Percentiles rank a stretch among this genome's conserved stretches.
Evolutionary conservation across 2,797 vertebrate species (phyloP).

Genomic region (Alcedo quadribrachys): DNA sequence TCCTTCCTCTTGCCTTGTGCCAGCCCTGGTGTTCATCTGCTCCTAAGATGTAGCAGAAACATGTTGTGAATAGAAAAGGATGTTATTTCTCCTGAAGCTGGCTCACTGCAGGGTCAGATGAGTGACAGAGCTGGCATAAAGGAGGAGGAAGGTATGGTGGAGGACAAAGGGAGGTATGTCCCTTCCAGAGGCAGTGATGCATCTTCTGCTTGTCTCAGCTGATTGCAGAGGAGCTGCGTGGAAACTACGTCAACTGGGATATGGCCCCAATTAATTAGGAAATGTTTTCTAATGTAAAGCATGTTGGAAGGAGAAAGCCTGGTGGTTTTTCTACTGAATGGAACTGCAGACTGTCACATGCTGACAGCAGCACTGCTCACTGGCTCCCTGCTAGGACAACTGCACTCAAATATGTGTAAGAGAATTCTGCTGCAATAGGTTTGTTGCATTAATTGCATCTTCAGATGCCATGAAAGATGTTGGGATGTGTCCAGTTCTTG

Average conservation of each 20-base stretch:
- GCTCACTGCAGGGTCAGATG: neutral
- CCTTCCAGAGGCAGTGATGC: neutral
- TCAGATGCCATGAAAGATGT: neutral
- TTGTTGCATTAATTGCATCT: neutral
- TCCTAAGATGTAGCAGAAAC: neutral
- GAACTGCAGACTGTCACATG: accelerated
- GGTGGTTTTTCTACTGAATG: neutral
- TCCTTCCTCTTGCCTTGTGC: neutral
- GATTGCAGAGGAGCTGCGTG: neutral
- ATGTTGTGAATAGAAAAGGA: neutral
- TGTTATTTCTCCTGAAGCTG: neutral
- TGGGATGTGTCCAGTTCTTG: neutral
- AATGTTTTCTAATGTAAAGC: neutral
- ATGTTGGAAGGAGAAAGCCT: neutral
- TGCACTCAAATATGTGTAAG: neutral
- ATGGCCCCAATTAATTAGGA: neutral
- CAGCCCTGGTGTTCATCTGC: neutral
- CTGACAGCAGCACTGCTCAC: neutral
- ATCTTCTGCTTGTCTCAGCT: neutral
- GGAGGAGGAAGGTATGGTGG: neutral
- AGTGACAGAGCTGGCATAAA: neutral
- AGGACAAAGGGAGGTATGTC: neutral
- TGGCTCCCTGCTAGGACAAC: neutral
- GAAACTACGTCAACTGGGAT: neutral
- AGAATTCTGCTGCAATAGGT: neutral